A percentile compares a stretch with the other conserved stretches of the same genome.
phyloP scores from a whole-genome alignment of 2,113 vertebrate species.

The Sialia sialis region DNA sequence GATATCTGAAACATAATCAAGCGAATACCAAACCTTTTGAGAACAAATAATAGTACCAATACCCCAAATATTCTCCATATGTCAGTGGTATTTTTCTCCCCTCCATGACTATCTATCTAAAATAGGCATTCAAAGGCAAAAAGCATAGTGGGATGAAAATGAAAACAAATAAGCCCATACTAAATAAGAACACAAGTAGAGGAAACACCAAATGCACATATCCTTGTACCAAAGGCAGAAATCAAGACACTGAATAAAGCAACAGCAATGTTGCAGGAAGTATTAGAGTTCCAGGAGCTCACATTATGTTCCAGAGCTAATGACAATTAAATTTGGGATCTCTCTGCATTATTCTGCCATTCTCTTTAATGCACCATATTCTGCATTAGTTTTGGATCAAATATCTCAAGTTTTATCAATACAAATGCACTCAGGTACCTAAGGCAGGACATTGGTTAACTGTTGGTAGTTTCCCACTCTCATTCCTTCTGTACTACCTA shows the following conservation, averaged over 20 bases:
- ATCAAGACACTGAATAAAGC: neutral
- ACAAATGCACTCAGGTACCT: neutral
- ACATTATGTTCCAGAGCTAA: neutral
- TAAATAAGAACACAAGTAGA: neutral
- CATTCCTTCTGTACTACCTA: neutral
- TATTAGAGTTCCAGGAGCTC: neutral
- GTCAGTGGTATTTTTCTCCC: neutral
- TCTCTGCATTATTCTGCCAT: neutral
- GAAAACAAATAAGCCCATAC: neutral
- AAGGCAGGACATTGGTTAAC: neutral
- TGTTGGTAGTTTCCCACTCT: neutral
- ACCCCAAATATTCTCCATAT: neutral
- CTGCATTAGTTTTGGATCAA: neutral
- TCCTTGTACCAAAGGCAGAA: neutral
- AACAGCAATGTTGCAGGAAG: neutral
- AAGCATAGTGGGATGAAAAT: neutral
- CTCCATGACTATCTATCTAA: neutral
- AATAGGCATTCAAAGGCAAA: neutral
- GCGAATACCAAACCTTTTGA: neutral
- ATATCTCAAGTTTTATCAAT: neutral
- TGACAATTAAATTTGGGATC: neutral
- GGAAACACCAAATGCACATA: neutral
- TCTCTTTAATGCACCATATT: neutral
- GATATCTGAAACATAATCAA: slow-evolving; percentile 28
- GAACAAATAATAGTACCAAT: neutral